These are phyloP conservation scores for Paracentrotus lividus DNA, from an alignment of 53 echinoderm and acorn worm genomes.

Conservation along the genomic window DNA sequence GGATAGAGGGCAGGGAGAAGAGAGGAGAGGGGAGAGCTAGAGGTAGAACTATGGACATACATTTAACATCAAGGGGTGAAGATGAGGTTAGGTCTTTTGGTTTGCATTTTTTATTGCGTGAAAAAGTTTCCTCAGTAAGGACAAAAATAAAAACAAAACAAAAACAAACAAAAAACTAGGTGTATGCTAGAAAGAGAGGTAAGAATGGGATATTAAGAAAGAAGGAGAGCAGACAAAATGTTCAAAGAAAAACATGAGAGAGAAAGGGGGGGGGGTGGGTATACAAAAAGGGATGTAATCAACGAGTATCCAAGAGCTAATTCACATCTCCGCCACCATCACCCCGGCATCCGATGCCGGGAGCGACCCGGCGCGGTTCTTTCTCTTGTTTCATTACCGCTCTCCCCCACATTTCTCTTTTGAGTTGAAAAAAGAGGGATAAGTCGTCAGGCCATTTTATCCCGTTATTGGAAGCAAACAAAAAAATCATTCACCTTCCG, in stretches of 20 bases:
- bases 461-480: slow-evolving; percentile 47
- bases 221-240: neutral
- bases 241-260: neutral
- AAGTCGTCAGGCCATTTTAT: slow-evolving; percentile 48
- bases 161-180: too few relatives aligned
- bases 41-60: too few relatives aligned
- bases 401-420: neutral
- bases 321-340: slow-evolving; percentile 55
- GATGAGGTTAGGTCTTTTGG: too few relatives aligned
- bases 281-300: slow-evolving; percentile 47
- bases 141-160: too few relatives aligned
- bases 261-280: slow-evolving; percentile 7
- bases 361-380: slow-evolving; percentile 52
- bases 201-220: neutral
- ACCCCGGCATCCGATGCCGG: slow-evolving; percentile 45
- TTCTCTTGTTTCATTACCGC: slow-evolving; percentile 54
- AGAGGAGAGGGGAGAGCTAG: neutral
- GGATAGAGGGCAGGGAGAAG: neutral
- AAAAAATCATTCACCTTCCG: slow-evolving; percentile 56
- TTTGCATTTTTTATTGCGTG: too few relatives aligned
- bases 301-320: slow-evolving; percentile 63
- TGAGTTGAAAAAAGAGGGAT: slow-evolving; percentile 40
- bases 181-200: too few relatives aligned
- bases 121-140: too few relatives aligned
- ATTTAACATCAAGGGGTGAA: neutral